Conservation (phyloP, 2,113 vertebrate genomes). For the Nycticebus coucang region DNA sequence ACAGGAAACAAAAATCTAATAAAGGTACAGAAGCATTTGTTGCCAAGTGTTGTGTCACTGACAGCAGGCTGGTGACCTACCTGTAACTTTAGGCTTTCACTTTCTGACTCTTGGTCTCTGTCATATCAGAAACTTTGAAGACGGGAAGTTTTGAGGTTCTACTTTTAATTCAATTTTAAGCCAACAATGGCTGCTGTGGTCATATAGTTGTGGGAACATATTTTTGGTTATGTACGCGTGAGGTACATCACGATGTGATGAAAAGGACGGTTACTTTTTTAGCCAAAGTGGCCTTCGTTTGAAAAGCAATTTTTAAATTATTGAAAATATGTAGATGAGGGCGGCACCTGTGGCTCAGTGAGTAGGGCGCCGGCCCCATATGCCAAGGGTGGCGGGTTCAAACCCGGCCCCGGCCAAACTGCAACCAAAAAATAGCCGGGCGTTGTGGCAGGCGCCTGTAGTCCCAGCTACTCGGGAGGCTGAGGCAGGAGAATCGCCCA, state of each 20-base stretch:
- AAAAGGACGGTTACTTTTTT: neutral
- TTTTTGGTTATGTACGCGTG: neutral
- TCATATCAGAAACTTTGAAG: neutral
- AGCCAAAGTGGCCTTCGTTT: neutral
- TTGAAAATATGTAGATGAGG: neutral
- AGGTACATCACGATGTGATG: neutral
- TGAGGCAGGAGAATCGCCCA: no score
- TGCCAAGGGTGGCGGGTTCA: no score
- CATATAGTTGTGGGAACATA: neutral
- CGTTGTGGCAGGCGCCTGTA: no score
- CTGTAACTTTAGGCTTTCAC: neutral
- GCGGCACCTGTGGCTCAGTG: no score
- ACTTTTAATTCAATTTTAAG: neutral
- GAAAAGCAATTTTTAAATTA: neutral
- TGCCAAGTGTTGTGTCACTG: neutral
- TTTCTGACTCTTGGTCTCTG: neutral
- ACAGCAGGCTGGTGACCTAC: neutral
- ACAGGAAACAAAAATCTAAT: neutral
- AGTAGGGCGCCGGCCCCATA: no score
- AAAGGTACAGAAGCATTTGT: neutral
- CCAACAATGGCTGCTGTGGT: neutral
- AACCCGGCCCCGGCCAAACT: no score
- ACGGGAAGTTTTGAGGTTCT: neutral
- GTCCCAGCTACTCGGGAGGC: no score
- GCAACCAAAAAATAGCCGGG: no score